Evolutionary conservation across 2,113 vertebrate genomes (phyloP).

Genomic region (Erinaceus europaeus): DNA sequence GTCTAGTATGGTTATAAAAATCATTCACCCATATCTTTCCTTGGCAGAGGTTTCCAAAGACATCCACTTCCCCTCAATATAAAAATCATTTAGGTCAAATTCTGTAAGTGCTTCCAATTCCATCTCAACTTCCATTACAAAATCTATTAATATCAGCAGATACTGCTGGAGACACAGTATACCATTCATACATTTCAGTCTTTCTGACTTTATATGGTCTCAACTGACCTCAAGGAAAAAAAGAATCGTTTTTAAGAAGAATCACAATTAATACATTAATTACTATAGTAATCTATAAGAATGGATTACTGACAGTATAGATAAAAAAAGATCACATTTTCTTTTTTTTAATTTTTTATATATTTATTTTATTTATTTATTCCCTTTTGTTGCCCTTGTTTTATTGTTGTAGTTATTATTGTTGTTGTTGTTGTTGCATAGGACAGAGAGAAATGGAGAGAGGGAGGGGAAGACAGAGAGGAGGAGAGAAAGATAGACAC

Average conservation of each 20-base stretch:
- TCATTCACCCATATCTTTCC: not conserved
- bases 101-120: not conserved
- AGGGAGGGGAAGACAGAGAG: no score
- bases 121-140: not conserved
- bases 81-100: not conserved
- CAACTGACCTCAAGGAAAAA: slow-evolving; percentile 1
- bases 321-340: no score
- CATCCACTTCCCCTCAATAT: not conserved
- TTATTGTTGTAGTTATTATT: no score
- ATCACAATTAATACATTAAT: not conserved
- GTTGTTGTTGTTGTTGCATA: no score
- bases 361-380: no score
- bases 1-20: not conserved
- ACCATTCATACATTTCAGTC: not conserved
- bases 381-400: no score
- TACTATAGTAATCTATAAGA: not conserved
- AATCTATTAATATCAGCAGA: not conserved
- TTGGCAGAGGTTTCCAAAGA: not conserved
- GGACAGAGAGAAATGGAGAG: no score
- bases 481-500: no score
- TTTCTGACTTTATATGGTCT: not conserved
- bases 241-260: not conserved
- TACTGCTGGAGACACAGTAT: not conserved
- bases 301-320: not conserved
- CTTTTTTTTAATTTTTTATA: no score